phyloP scores from a whole-genome alignment of 1,140 invertebrate genomes.

The Drosophila rufa region DNA sequence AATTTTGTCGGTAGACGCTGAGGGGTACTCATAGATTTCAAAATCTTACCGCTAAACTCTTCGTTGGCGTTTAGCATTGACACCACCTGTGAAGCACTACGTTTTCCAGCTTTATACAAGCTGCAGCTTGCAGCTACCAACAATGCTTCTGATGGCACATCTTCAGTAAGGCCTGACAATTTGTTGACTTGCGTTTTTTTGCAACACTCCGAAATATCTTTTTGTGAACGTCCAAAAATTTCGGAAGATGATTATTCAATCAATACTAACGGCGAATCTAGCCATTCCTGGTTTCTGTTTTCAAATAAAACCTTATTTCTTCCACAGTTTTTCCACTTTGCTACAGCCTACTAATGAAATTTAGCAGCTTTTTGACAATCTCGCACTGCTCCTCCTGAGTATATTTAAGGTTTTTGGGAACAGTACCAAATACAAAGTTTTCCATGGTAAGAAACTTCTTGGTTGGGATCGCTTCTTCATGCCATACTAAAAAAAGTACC shows the following conservation, averaged over 20 bases:
- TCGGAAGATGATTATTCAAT: not conserved
- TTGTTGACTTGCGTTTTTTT: constrained; percentile 3
- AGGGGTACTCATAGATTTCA: too few species aligned
- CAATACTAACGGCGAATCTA: too few species aligned
- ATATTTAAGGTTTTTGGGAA: constrained; percentile 7
- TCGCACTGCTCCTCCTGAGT: not conserved
- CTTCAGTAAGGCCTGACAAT: not conserved
- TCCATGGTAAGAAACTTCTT: constrained; percentile 7
- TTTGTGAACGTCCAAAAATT: too few species aligned
- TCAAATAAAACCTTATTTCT: not conserved
- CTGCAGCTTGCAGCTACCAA: constrained; percentile 3
- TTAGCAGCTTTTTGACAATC: constrained; percentile 4
- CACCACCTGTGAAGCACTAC: constrained; percentile 7
- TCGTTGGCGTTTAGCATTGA: not conserved
- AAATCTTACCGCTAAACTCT: too few species aligned
- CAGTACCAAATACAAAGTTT: constrained; percentile 1
- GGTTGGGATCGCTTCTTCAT: constrained; percentile 10
- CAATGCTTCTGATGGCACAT: constrained; percentile 2
- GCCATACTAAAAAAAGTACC: constrained; percentile 10
- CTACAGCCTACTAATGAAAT: not conserved
- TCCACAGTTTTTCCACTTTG: not conserved
- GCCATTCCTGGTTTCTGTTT: not conserved
- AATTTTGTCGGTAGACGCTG: too few species aligned
- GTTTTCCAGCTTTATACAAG: constrained; percentile 5
- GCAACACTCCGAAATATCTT: too few species aligned